Evolutionary conservation across 2,888 invertebrate genomes (phyloP).

Genomic region (Monopis laevigella): DNA sequence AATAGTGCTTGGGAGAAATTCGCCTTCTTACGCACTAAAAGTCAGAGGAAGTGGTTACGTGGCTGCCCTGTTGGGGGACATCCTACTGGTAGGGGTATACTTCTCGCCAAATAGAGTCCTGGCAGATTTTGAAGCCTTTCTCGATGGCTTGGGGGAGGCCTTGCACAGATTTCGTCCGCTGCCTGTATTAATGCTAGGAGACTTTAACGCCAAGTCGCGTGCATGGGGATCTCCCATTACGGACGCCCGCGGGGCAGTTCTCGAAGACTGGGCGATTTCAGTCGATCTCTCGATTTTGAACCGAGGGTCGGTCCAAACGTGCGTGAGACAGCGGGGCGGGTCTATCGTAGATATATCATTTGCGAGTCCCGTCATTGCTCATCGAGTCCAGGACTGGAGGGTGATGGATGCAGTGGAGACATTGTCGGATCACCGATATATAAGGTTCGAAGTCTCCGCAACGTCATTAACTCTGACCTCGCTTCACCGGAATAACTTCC

Average conservation of each 20-base stretch:
- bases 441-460: constrained; percentile 1
- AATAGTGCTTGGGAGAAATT: constrained; percentile 1
- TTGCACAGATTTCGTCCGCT: constrained; percentile 1
- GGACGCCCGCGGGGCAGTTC: constrained; percentile 14
- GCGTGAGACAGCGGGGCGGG: constrained; percentile 19
- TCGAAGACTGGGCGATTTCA: constrained; percentile 17
- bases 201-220: constrained; percentile 18
- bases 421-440: constrained; percentile 18
- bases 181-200: constrained; percentile 13
- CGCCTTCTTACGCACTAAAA: not conserved
- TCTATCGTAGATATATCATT: constrained; percentile 20
- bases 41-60: constrained; percentile 8
- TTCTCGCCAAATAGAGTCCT: constrained; percentile 20
- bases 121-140: constrained; percentile 19
- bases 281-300: constrained; percentile 16
- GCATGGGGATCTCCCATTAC: constrained; percentile 13
- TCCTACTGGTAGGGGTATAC: constrained; percentile 17
- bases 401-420: constrained; percentile 17
- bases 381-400: constrained; percentile 15
- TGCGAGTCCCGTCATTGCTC: constrained; percentile 13
- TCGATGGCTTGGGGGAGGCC: constrained; percentile 9
- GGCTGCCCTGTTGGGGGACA: constrained; percentile 7
- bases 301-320: constrained; percentile 18
- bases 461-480: not conserved
- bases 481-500: too few relatives aligned